Percentiles rank a stretch among this genome's conserved stretches.
phyloP scores from a whole-genome alignment of 2,113 vertebrate genomes.

The Salvelinus sp. region DNA sequence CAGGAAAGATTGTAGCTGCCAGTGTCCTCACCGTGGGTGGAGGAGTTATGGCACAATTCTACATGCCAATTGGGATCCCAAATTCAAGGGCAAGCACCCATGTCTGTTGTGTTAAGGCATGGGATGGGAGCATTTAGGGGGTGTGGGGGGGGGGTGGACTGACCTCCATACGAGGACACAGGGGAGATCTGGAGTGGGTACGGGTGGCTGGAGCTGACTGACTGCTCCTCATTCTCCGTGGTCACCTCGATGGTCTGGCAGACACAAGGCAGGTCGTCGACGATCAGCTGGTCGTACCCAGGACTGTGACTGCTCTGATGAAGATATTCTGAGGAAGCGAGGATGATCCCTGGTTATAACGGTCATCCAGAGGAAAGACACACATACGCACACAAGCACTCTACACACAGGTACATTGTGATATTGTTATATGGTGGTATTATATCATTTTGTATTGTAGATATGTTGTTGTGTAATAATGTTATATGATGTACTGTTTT shows the following conservation, averaged over 20 bases:
- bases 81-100: slow-evolving; percentile 78
- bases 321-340: slow-evolving; percentile 19
- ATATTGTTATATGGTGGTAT: too few species aligned
- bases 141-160: slow-evolving; percentile 35
- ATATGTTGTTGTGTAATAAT: too few species aligned
- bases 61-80: slow-evolving; percentile 89
- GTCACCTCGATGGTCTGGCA: slow-evolving; percentile 97
- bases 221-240: slow-evolving; percentile 94
- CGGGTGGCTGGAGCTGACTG: slow-evolving; percentile 88
- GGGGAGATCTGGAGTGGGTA: slow-evolving; percentile 97
- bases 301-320: slow-evolving; percentile 40
- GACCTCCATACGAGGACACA: slow-evolving; percentile 87
- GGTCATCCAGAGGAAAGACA: background rate
- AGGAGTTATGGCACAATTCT: slow-evolving; percentile 86
- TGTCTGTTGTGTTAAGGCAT: background rate
- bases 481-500: too few species aligned
- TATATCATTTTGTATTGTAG: too few species aligned
- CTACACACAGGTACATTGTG: too few species aligned
- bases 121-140: background rate
- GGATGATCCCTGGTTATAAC: background rate
- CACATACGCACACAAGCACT: too few species aligned
- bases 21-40: slow-evolving; percentile 82
- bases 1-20: slow-evolving; percentile 82
- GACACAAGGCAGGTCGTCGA: slow-evolving; percentile 89
- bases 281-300: slow-evolving; percentile 84